These are phyloP conservation scores for Paramuricea clavata DNA, from an alignment of 92 coral and sea anemone genomes.

Conservation along the genomic window DNA sequence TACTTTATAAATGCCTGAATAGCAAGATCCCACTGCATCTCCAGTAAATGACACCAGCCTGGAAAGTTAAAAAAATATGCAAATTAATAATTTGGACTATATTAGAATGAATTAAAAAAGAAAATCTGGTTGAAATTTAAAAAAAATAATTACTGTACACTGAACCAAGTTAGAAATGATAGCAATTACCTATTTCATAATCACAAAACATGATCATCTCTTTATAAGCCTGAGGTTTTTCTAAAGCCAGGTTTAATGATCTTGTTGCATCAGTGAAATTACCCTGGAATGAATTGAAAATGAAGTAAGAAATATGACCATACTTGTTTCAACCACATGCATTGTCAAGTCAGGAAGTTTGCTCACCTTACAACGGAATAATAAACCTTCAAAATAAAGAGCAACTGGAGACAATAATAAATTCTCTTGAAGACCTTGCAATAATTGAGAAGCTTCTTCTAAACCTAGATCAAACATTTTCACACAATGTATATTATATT, in stretches of 20 bases:
- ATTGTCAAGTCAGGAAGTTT: no score
- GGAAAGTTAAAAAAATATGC: neutral
- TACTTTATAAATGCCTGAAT: conserved; percentile 90
- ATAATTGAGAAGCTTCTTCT: conserved; percentile 79
- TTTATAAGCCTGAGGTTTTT: conserved; percentile 84
- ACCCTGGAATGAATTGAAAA: conserved; percentile 82
- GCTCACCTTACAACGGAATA: conserved; percentile 87
- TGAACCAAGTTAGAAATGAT: conserved; percentile 15
- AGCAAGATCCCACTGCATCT: conserved; percentile 94
- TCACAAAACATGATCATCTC: conserved; percentile 96
- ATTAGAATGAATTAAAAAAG: no score
- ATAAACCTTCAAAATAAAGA: conserved; percentile 90
- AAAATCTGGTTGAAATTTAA: no score
- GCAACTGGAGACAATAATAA: conserved; percentile 93
- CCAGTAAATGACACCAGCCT: conserved; percentile 98
- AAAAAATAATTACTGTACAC: no score
- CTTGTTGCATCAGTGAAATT: conserved; percentile 79
- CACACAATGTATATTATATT: neutral
- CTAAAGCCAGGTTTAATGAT: conserved; percentile 87
- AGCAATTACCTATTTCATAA: conserved; percentile 99
- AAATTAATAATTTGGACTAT: no score
- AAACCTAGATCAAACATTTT: conserved; percentile 65
- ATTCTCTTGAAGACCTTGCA: conserved; percentile 85
- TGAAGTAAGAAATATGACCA: no score
- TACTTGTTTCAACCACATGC: no score